Evolutionary conservation across 2,888 invertebrate genomes (phyloP).

Genomic region (Thereva nobilitata): DNA sequence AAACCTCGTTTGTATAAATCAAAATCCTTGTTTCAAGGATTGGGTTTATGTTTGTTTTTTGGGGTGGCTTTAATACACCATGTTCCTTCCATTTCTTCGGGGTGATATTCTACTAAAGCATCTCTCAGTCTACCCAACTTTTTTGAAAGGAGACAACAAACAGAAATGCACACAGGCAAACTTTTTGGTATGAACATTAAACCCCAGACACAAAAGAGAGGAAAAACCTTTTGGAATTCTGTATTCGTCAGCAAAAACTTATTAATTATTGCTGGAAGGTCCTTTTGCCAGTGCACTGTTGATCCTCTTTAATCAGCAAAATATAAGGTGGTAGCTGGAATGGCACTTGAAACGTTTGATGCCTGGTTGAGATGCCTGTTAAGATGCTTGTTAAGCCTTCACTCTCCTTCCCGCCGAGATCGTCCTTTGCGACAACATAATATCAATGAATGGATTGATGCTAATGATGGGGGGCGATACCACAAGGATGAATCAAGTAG

Average conservation of each 20-base stretch:
- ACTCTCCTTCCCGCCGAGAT: conserved; percentile 1
- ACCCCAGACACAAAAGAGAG: conserved; percentile 22
- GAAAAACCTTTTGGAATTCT: conserved; percentile 1
- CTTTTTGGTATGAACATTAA: neutral
- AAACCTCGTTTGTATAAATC: conserved; percentile 32
- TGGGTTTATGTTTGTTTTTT: conserved; percentile 13
- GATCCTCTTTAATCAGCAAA: conserved; percentile 19
- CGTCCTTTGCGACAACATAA: neutral
- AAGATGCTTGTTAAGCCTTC: conserved; percentile 18
- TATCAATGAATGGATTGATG: conserved; percentile 2
- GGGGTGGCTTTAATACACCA: conserved; percentile 4
- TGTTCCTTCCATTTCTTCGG: neutral
- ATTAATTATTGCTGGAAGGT: conserved; percentile 28
- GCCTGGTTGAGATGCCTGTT: conserved; percentile 15
- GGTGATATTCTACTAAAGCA: too few relatives aligned
- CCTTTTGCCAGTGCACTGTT: conserved; percentile 27
- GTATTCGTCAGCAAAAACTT: conserved; percentile 18
- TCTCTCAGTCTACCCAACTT: too few relatives aligned
- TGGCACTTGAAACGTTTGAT: conserved; percentile 2
- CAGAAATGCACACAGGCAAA: neutral
- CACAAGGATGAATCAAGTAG: too few relatives aligned
- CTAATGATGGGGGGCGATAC: neutral
- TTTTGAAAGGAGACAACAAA: too few relatives aligned
- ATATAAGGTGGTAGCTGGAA: conserved; percentile 11
- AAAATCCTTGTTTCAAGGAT: conserved; percentile 14